A percentile compares a stretch with the other conserved stretches of the same genome.
phyloP scores from a whole-genome alignment of 2,113 vertebrate genomes.

The Oncorhynchus keta region DNA sequence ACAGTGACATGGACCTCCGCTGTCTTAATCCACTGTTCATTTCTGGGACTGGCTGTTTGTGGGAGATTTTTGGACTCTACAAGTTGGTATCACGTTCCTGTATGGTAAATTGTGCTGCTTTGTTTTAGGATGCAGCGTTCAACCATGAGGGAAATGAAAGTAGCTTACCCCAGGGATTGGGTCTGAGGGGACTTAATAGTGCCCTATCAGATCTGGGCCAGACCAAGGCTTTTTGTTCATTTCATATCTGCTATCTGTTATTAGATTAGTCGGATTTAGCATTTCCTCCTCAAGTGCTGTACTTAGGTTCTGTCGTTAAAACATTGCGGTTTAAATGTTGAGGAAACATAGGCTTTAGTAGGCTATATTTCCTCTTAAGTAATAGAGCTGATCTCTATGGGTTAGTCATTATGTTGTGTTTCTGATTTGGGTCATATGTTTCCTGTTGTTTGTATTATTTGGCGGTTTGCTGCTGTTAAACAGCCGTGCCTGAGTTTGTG shows the following conservation, averaged over 20 bases:
- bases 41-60: neutral
- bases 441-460: neutral
- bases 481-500: conserved; percentile 21
- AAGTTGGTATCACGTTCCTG: neutral
- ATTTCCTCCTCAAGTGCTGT: conserved; percentile 17
- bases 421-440: neutral
- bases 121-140: conserved; percentile 21
- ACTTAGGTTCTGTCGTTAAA: conserved; percentile 1
- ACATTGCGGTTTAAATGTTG: conserved; percentile 21
- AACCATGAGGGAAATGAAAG: conserved; percentile 35
- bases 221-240: conserved; percentile 17
- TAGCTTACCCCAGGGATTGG: conserved; percentile 19
- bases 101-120: neutral
- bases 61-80: conserved; percentile 17
- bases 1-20: conserved; percentile 10
- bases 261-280: conserved; percentile 25
- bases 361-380: conserved; percentile 5
- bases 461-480: neutral
- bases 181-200: conserved; percentile 32
- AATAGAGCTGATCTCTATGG: neutral
- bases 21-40: conserved; percentile 26
- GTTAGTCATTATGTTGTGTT: neutral
- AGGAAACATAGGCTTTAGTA: neutral
- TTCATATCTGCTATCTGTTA: conserved; percentile 24
- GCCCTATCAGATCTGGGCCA: conserved; percentile 26